A percentile compares a stretch with the other conserved stretches of the same genome.
phyloP scores from a whole-genome alignment of 2,113 vertebrate genomes.

The Cottus gobio region DNA sequence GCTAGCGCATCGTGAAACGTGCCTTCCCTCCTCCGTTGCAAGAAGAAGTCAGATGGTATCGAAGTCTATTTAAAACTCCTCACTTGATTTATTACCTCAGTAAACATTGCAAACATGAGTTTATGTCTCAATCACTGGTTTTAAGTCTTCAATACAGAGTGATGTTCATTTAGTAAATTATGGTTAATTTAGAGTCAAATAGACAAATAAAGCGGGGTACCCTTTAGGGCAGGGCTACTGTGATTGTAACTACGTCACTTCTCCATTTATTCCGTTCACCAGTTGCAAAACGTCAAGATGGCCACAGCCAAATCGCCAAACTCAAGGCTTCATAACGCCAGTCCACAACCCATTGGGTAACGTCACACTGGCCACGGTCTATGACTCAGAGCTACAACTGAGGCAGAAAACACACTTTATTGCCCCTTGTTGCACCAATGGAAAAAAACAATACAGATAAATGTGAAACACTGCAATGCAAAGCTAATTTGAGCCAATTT shows the following conservation, averaged over 20 bases:
- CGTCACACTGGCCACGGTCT: not conserved
- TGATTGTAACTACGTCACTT: not conserved
- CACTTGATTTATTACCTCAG: not conserved
- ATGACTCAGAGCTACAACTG: not conserved
- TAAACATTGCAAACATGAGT: not conserved
- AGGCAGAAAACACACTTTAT: not conserved
- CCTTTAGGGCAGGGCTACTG: not conserved
- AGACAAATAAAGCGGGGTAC: not conserved
- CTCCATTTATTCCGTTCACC: too few relatives aligned
- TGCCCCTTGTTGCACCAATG: not conserved
- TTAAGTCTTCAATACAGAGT: not conserved
- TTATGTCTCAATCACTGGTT: not conserved
- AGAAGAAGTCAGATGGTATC: not conserved
- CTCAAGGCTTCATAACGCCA: not conserved
- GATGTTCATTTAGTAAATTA: not conserved
- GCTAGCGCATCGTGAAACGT: too few relatives aligned
- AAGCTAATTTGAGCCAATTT: not conserved
- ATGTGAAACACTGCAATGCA: not conserved
- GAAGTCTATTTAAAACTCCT: not conserved
- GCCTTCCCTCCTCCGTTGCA: not conserved
- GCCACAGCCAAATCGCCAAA: not conserved
- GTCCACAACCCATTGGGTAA: not conserved
- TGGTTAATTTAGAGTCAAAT: not conserved
- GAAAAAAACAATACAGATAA: slow-evolving; percentile 1
- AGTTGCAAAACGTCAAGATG: not conserved